Evolutionary conservation across 2,888 invertebrate species (phyloP), one percentile per base, ranked within the genome.

Genomic region (Cataglyphis cursor): DNA sequence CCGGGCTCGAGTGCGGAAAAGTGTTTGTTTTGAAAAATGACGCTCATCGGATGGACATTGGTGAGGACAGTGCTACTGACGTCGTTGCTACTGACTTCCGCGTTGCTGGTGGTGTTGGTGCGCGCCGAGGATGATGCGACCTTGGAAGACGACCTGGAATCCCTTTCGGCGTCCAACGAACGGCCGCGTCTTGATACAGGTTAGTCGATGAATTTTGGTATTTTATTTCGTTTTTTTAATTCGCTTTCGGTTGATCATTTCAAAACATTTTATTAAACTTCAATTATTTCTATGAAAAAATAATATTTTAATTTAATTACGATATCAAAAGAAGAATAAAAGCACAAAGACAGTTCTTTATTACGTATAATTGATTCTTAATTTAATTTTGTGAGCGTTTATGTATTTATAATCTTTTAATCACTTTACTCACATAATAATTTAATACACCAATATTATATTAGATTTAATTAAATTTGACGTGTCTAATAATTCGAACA

Each of bases 161-260:
- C 81, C 68, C 87, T 89, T 85, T 85, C 90, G 75, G 82, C 78
- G 48, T 82, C 84, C 81, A 82, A 76, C 65, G 88, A 89, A 51
- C 91, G 86, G 61, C 91, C 89, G 44, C 86, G 83, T 70, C 66
- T 85, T 80, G 90, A 92, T 78, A 92, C 88, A 93, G 93, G 93
- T 93, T 66, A 81, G 80, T 81, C 18, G 21, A 35, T 48, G 21
- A 28, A 51, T 31, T 72, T 44, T 24, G 41, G 12, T 28, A 48
- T 85, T 74, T 10, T 3, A 3, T 28, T n/a, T 44, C 3, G 15
- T 44, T 44, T 44, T 15, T 21, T 62, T 15, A 15, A 18, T 62
- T 73, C 41, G 15, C 28, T 72, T 28, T 66, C 65, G 38, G 31
- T 44, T 6, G 18, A 24, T 51, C 18, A n/a, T 3, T 5, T 48